phyloP scores from a whole-genome alignment of 2,113 vertebrate species.

The Maccullochella peelii region DNA sequence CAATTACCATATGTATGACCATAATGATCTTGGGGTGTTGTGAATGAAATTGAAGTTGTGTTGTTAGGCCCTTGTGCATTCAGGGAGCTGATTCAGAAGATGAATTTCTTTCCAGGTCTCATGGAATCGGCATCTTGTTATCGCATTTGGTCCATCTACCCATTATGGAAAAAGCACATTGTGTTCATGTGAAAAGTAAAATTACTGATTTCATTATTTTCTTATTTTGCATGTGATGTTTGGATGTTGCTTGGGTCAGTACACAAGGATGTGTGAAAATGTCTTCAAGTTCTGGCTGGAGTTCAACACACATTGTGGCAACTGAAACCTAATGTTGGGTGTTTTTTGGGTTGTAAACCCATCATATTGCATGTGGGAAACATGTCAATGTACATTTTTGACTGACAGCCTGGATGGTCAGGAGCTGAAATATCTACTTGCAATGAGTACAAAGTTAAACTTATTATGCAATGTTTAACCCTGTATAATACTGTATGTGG shows the following conservation, averaged over 20 bases:
- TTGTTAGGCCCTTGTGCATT: background rate
- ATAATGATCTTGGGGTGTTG: background rate
- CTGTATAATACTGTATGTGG: background rate
- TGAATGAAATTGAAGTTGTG: background rate
- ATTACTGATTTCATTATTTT: background rate
- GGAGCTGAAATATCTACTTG: background rate
- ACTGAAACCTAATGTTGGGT: background rate
- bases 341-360: background rate
- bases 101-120: background rate
- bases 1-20: constrained; percentile 26
- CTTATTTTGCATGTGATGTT: background rate
- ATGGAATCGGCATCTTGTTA: background rate
- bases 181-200: background rate
- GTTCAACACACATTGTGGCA: background rate
- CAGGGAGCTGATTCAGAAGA: background rate
- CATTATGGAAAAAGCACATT: background rate
- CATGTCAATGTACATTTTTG: background rate
- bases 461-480: background rate
- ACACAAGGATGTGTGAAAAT: background rate
- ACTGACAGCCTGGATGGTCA: background rate
- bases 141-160: background rate
- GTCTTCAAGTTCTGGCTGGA: background rate
- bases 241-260: background rate
- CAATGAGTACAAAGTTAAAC: background rate
- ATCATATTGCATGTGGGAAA: background rate